Evolutionary conservation across 92 coral and sea anemone genomes (phyloP).

Genomic region (Umimayanthus kanabou): DNA sequence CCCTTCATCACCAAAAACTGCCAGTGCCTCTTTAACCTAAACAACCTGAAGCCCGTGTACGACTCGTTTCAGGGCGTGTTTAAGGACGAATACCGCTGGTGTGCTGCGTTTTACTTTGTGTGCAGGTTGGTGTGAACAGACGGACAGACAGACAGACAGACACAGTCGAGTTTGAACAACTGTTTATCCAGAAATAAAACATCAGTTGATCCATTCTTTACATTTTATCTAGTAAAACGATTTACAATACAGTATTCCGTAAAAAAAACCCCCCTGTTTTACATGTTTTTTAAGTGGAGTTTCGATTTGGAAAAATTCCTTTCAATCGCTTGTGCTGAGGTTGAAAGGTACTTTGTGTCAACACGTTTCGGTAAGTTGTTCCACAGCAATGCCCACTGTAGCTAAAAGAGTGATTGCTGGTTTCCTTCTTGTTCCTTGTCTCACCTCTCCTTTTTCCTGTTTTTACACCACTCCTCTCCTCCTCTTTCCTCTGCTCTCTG

Average conservation of each 20-base stretch:
- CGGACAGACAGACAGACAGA: neutral
- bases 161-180: neutral
- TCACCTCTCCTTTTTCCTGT: neutral
- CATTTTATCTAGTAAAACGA: neutral
- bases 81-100: conserved; percentile 91
- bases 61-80: conserved; percentile 92
- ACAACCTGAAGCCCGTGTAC: conserved; percentile 74
- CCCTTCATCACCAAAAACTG: conserved; percentile 74
- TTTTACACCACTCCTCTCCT: neutral
- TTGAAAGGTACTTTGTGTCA: too few relatives aligned
- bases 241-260: too few relatives aligned
- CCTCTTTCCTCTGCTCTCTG: neutral
- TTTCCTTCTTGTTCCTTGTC: too few relatives aligned
- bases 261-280: too few relatives aligned
- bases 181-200: neutral
- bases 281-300: too few relatives aligned
- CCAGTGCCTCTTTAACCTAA: conserved; percentile 72
- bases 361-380: too few relatives aligned
- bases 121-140: conserved; percentile 48
- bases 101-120: conserved; percentile 93
- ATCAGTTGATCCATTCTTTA: too few relatives aligned
- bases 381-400: too few relatives aligned
- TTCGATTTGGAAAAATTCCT: too few relatives aligned
- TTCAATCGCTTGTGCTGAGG: too few relatives aligned
- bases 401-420: too few relatives aligned